Evolutionary conservation across 2,888 invertebrate species (phyloP).

Genomic region (Anaspis maculata): DNA sequence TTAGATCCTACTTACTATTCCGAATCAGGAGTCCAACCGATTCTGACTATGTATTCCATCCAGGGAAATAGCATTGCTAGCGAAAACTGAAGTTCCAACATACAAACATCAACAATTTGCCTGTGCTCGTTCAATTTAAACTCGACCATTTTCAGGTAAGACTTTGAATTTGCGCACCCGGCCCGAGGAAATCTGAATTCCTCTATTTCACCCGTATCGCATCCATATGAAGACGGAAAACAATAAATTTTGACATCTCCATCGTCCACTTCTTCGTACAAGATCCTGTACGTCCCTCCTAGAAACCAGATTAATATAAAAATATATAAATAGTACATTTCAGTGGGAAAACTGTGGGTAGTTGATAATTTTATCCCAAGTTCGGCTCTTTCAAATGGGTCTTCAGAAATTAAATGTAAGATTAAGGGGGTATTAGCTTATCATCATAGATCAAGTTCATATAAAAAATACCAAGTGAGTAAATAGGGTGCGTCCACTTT

Average conservation of each 20-base stretch:
- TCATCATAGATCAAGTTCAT: no score
- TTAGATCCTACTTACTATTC: slow-evolving; percentile 82
- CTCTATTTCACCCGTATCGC: slow-evolving; percentile 70
- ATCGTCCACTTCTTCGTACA: slow-evolving; percentile 82
- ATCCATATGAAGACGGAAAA: slow-evolving; percentile 77
- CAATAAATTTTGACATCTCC: slow-evolving; percentile 86
- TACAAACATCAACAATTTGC: slow-evolving; percentile 67
- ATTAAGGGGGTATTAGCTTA: no score
- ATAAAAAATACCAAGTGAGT: no score
- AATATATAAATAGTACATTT: no score
- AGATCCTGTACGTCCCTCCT: slow-evolving; percentile 72
- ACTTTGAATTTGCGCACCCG: slow-evolving; percentile 85
- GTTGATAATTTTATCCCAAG: no score
- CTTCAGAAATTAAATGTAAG: no score
- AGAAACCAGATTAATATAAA: slow-evolving; percentile 1
- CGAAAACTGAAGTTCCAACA: slow-evolving; percentile 67
- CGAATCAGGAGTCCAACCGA: slow-evolving; percentile 91
- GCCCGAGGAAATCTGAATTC: slow-evolving; percentile 84
- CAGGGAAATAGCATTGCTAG: slow-evolving; percentile 79
- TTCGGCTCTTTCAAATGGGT: no score
- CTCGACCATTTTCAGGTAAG: slow-evolving; percentile 77
- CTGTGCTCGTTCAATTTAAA: slow-evolving; percentile 58
- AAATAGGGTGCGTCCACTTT: no score
- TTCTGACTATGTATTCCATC: slow-evolving; percentile 91
- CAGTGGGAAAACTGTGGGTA: no score